Percentiles rank a stretch among this genome's conserved stretches.
Evolutionary conservation across 2,797 vertebrate genomes (phyloP).

Genomic region (Allobates femoralis): DNA sequence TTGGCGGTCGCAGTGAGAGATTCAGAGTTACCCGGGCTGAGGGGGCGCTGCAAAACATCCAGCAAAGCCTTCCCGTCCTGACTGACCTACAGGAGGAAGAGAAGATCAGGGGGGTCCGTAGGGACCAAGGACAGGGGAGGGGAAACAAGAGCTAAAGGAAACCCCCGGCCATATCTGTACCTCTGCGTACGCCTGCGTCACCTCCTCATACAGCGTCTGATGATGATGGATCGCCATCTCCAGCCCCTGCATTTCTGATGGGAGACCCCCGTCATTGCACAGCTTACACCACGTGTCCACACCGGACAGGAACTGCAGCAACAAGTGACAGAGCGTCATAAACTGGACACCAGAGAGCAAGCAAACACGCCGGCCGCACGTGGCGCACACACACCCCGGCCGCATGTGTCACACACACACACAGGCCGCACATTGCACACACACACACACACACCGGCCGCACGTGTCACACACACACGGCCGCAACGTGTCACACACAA

Average conservation of each 20-base stretch:
- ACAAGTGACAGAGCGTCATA: neutral
- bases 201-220: conserved; percentile 96
- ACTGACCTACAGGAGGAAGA: conserved; percentile 83
- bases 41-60: conserved; percentile 94
- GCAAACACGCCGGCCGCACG: no score
- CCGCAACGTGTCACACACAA: no score
- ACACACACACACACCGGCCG: no score
- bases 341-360: no score
- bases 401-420: no score
- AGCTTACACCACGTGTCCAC: conserved; percentile 98
- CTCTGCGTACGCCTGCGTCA: conserved; percentile 96
- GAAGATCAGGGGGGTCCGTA: neutral
- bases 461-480: no score
- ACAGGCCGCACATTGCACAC: no score
- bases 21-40: conserved; percentile 94
- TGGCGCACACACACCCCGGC: no score
- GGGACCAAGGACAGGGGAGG: neutral
- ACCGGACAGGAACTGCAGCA: conserved; percentile 90
- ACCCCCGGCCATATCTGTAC: conserved; percentile 69
- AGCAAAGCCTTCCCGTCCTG: conserved; percentile 96
- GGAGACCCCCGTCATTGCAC: conserved; percentile 94
- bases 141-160: neutral
- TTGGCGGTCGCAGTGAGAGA: conserved; percentile 97
- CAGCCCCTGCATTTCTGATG: conserved; percentile 94
- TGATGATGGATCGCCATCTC: conserved; percentile 97